Conservation (phyloP, 2,113 vertebrate species). For the Thalassoma bifasciatum region DNA sequence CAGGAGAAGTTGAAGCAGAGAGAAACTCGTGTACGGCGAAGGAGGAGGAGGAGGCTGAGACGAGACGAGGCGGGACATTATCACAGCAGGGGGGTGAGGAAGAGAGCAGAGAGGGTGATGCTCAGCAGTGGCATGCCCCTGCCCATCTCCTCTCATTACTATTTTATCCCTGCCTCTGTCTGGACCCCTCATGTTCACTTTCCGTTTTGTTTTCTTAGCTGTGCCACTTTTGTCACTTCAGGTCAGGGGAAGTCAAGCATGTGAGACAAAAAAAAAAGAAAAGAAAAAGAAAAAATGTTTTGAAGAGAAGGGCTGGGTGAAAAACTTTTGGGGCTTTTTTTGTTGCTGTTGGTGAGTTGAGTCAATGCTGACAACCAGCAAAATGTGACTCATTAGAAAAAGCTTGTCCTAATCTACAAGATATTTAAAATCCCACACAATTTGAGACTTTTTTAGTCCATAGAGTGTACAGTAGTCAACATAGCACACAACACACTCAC, state of each 20-base stretch:
- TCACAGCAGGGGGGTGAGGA: conserved; percentile 63
- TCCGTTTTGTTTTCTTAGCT: conserved; percentile 20
- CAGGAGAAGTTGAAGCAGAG: conserved; percentile 35
- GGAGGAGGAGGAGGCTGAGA: conserved; percentile 25
- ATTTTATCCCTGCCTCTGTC: conserved; percentile 60
- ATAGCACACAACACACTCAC: too few species aligned
- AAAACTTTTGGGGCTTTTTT: background rate
- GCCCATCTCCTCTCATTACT: conserved; percentile 74
- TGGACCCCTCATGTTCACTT: conserved; percentile 42
- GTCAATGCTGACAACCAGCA: too few species aligned
- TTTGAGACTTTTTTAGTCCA: too few species aligned
- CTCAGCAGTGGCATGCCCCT: conserved; percentile 13
- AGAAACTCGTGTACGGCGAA: conserved; percentile 15
- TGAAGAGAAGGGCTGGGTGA: background rate
- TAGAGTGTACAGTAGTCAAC: too few species aligned
- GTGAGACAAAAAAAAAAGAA: background rate
- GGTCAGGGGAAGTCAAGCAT: conserved; percentile 27
- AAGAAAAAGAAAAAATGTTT: background rate
- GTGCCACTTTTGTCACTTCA: conserved; percentile 57
- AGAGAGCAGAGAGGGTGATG: conserved; percentile 40
- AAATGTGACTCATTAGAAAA: too few species aligned
- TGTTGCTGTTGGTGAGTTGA: background rate
- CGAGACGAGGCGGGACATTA: conserved; percentile 64
- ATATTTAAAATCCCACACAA: too few species aligned
- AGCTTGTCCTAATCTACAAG: too few species aligned